Evolutionary conservation across 2,888 invertebrate genomes (phyloP), one percentile per base, ranked within the genome.

Genomic region (Polyommatus iphigenia): DNA sequence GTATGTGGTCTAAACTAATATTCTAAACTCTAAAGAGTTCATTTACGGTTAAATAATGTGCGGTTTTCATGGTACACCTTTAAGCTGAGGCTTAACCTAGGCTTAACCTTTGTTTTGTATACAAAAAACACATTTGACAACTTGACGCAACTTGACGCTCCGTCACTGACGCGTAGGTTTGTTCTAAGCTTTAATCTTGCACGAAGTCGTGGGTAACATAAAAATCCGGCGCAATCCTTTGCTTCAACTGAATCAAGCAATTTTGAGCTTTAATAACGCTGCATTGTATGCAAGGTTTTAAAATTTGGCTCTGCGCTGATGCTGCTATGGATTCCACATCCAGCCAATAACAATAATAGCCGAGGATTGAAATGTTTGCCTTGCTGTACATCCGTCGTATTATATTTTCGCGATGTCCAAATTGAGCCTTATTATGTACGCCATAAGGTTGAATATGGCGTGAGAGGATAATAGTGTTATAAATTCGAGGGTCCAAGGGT

Each of bases 401-500:
- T 67, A 67, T 67, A 67, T 29, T 15, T 15, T 29, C 29, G 15
- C 2, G 2, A 15, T 15, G 15, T 15, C 29, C 29, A 32, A 67
- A 67, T 67, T 32, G 18, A 32, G 6, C 29, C 15, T 29, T 32
- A 32, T 29, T 24, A 6, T 32, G 6, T 2, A 67, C 29, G 6
- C 5, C 15, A 7, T 67, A 67, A 67, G 67, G 67, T 18, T 15
- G 18, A 15, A 67, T 15, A 18, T 32, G 5, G 67, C 2, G 67
- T 18, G 67, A 1, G 1, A 15, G 29, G 18, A 67, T 29, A 29
- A 67, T 20, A 67, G 67, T 67, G 67, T 67, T 67, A 67, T 67
- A 67, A 67, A 67, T 67, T 67, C 67, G 67, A 67, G 67, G 67
- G 67, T 67, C 67, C 67, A 67, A 67, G 67, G 67, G 67, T 67